Conservation (phyloP, 2,888 invertebrate species). For the Stomorhina lunata region DNA sequence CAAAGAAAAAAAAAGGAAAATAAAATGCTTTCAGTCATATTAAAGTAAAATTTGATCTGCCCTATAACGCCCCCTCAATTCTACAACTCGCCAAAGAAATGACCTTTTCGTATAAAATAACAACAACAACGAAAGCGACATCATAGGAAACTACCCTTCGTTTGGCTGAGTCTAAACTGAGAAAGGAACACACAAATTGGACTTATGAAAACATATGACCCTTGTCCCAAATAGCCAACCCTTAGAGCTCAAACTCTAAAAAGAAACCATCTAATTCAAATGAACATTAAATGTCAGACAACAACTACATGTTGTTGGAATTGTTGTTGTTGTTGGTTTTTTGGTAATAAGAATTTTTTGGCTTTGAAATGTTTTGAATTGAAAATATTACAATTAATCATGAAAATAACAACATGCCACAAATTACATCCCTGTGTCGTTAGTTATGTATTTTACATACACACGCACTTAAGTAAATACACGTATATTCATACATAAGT, state of each 20-base stretch:
- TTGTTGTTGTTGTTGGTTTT: not conserved
- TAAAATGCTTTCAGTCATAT: conserved; percentile 49
- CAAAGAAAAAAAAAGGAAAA: conserved; percentile 23
- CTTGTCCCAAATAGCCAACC: conserved; percentile 28
- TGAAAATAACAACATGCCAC: conserved; percentile 67
- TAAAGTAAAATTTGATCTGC: conserved; percentile 53
- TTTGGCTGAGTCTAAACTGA: not conserved
- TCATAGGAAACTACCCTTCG: conserved; percentile 44
- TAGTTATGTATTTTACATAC: conserved; percentile 31
- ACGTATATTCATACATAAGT: not conserved
- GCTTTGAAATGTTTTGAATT: conserved; percentile 48
- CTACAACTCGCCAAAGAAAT: conserved; percentile 22
- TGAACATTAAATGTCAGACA: conserved; percentile 44
- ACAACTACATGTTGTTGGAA: conserved; percentile 3
- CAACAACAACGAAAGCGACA: not conserved
- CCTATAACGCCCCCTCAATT: conserved; percentile 53
- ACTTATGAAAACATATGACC: conserved; percentile 60
- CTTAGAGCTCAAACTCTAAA: not conserved
- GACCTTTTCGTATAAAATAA: conserved; percentile 24
- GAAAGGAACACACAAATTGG: not conserved
- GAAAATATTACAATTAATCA: conserved; percentile 67
- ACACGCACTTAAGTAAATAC: not conserved
- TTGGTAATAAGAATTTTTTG: conserved; percentile 1
- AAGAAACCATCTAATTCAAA: conserved; percentile 14
- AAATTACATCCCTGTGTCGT: conserved; percentile 63